phyloP scores from a whole-genome alignment of 2,113 vertebrate species.

The Fregetta grallaria region DNA sequence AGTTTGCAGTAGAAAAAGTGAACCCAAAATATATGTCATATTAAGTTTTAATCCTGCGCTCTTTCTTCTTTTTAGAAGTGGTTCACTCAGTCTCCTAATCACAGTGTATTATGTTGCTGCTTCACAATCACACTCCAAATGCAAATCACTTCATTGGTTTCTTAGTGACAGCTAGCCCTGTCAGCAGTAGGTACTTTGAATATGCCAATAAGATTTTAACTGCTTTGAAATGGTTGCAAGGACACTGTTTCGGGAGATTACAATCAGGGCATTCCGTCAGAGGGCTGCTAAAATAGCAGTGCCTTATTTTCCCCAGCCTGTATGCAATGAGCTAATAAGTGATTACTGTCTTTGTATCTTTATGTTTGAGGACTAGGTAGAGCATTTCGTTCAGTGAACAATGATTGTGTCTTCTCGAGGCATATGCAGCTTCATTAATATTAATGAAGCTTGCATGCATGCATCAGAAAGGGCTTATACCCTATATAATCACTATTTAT shows the following conservation, averaged over 20 bases:
- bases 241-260: constrained; percentile 21
- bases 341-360: constrained; percentile 41
- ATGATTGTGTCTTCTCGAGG: constrained; percentile 30
- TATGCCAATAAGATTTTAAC: constrained; percentile 7
- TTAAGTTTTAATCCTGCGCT: background rate
- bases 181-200: constrained; percentile 43
- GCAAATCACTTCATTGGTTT: constrained; percentile 21
- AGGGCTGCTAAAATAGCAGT: background rate
- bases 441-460: background rate
- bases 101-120: constrained; percentile 53
- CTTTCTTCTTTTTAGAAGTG: background rate
- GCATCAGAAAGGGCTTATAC: background rate
- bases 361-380: constrained; percentile 12
- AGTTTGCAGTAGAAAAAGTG: background rate
- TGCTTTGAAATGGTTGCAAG: constrained; percentile 6
- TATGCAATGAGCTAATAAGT: constrained; percentile 37
- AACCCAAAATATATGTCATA: background rate
- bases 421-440: constrained; percentile 35
- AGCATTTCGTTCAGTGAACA: background rate
- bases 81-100: constrained; percentile 45
- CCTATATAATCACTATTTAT: constrained; percentile 50
- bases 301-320: constrained; percentile 20
- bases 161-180: constrained; percentile 35
- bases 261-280: constrained; percentile 48
- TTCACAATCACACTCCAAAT: constrained; percentile 61